Evolutionary conservation across 2,113 vertebrate genomes (phyloP), one percentile per base, ranked within the genome.

Genomic region (Daubentonia madagascariensis): DNA sequence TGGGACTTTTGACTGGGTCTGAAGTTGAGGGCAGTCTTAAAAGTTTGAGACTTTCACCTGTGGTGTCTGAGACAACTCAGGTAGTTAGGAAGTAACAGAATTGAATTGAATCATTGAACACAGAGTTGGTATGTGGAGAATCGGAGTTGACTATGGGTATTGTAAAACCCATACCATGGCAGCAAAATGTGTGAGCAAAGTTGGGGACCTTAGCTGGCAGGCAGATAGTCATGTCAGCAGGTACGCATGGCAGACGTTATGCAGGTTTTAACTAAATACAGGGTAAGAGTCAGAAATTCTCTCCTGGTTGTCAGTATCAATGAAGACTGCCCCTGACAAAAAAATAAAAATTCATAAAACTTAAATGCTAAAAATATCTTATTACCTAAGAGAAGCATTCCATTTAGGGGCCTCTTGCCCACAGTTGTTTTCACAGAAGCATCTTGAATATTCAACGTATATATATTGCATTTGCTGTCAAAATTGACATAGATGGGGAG

Each of bases 271-370:
- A 75, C 52, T 81, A 72, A 89, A 78, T 52, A 22, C 35, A 80
- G 4, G 1, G 4, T 85, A 17, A 83, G n/a, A 93, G 16, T 79
- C 37, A 83, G 35, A 90, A 85, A 92, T 68, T 68, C 87, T 52
- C 1, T 72, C 20, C 23, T 50, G 45, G 17, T 81, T 75, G 54
- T 85, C 52, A 68, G 10, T 92, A 86, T 85, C 57, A 73, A 35
- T 72, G 78, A 97, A 92, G 25, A 87, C 52, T 90, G 14, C 14
- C 78, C 37, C 78, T 96, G 63, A 80, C 61, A 22, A 65, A 90
- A 95, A 80, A 61, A 20, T 89, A 17, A 97, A 94, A 95, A 76
- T 37, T 70, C 59, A 35, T 2, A 67, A 73, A 92, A 83, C 9
- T n/a, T 83, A 57, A 81, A 52, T 78, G 30, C 2, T 61, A 35